Evolutionary conservation across 2,888 invertebrate species (phyloP), one percentile per base, ranked within the genome.

Genomic region (Marronus borbonicus): DNA sequence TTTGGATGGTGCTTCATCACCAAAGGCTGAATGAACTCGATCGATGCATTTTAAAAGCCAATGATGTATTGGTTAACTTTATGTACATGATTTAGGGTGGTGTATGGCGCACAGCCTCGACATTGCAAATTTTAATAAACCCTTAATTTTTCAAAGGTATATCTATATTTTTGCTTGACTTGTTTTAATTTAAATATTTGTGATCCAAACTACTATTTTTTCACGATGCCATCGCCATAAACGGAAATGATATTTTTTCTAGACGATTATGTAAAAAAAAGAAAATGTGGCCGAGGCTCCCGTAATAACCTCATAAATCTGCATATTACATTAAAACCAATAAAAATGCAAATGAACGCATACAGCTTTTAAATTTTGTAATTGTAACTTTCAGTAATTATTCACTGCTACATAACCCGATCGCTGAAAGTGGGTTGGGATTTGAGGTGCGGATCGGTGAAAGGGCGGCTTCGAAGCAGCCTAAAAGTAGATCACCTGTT

Each of bases 321-420:
- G 74, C 79, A 79, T 79, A 78, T 78, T 76, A 76, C 76, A 78
- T 69, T 76, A 79, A 72, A 79, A 79, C 76, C 76, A 79, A 79
- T 79, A 79, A 79, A 79, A 79, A 79, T 79, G 79, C 76, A 79
- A 79, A 79, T 79, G 76, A 76, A 76, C 62, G 76, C 72, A 76
- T 62, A 64, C 72, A 76, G 76, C 79, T 79, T 79, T 76, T 70
- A 65, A 79, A 79, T 65, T 79, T 79, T 76, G 76, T 79, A 76
- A 74, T 79, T 76, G 79, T 76, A 76, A 78, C 76, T 78, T 78
- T 68, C 65, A 64, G 70, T 76, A 66, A 75, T 78, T 76, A 76
- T 74, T 75, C 77, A 77, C 64, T 44, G 17, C n/a, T 70, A 55
- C 58, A 58, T 70, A 58, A 70, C 70, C 58, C 36, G 58, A 58